These are phyloP conservation scores for Amia ocellicauda DNA, from an alignment of 2,113 vertebrate species.

Conservation along the genomic window DNA sequence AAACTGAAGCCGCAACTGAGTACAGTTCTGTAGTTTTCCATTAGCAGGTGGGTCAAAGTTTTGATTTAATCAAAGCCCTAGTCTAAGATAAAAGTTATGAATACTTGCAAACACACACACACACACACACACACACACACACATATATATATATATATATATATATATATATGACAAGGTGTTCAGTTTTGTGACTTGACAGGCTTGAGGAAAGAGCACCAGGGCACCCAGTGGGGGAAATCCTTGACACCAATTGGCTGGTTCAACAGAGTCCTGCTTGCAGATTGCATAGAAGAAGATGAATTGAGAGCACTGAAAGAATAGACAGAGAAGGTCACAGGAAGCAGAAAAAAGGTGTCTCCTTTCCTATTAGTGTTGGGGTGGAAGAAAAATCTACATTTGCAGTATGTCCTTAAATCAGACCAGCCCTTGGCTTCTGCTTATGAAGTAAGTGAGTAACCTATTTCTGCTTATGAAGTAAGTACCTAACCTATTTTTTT, in stretches of 20 bases:
- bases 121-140: no score
- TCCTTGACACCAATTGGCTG: slow-evolving; percentile 53
- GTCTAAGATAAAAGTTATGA: no score
- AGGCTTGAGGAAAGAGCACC: slow-evolving; percentile 36
- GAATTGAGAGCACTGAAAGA: slow-evolving; percentile 54
- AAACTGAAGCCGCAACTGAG: no score
- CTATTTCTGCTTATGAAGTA: slow-evolving; percentile 47
- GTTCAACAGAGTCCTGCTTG: slow-evolving; percentile 47
- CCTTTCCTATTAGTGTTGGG: slow-evolving; percentile 39
- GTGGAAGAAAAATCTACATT: slow-evolving; percentile 34
- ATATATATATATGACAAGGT: no score
- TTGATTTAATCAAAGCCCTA: no score
- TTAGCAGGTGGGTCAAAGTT: no score
- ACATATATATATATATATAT: no score
- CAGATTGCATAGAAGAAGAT: slow-evolving; percentile 49
- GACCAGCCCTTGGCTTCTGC: slow-evolving; percentile 40
- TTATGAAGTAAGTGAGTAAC: slow-evolving; percentile 43
- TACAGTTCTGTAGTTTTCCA: no score
- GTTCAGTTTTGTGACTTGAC: slow-evolving; percentile 48
- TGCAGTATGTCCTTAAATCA: slow-evolving; percentile 41
- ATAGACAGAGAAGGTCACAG: slow-evolving; percentile 62
- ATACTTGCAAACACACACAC: no score
- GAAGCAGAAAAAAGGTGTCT: slow-evolving; percentile 26
- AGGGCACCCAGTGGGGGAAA: slow-evolving; percentile 46
- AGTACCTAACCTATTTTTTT: slow-evolving; percentile 51